Evolutionary conservation across 2,797 vertebrate species (phyloP).

Genomic region (Carapus acus): DNA sequence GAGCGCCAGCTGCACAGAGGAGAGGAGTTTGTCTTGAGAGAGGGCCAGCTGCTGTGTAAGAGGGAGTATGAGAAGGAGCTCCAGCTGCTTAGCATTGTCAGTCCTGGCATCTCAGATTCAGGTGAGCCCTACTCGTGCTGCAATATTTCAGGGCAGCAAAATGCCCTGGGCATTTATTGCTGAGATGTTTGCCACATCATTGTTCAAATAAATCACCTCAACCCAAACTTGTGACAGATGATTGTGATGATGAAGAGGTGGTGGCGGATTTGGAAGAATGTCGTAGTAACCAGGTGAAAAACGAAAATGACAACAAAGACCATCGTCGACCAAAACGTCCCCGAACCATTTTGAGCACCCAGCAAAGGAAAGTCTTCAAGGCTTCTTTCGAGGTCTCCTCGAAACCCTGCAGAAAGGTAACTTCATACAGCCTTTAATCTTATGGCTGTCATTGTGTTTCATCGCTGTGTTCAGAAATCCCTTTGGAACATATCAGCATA

Average conservation of each 20-base stretch:
- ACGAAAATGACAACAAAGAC: conserved; percentile 79
- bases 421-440: not conserved
- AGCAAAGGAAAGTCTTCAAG: conserved; percentile 90
- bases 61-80: conserved; percentile 88
- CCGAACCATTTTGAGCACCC: conserved; percentile 88
- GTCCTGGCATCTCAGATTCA: conserved; percentile 86
- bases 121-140: conserved; percentile 63
- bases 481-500: no score
- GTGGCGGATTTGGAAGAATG: conserved; percentile 80
- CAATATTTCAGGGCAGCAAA: no score
- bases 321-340: conserved; percentile 83
- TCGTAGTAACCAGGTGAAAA: conserved; percentile 72
- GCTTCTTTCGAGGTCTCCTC: conserved; percentile 94
- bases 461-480: no score
- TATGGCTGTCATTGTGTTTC: no score
- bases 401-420: conserved; percentile 91
- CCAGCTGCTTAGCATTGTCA: conserved; percentile 82
- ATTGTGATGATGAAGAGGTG: conserved; percentile 78
- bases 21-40: conserved; percentile 89
- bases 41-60: conserved; percentile 92
- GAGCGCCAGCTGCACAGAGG: conserved; percentile 90
- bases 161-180: no score
- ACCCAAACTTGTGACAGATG: conserved; percentile 70
- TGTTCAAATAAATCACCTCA: not conserved
- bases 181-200: no score